phyloP scores from a whole-genome alignment of 2,888 invertebrate genomes.

The Oligia latruncula region DNA sequence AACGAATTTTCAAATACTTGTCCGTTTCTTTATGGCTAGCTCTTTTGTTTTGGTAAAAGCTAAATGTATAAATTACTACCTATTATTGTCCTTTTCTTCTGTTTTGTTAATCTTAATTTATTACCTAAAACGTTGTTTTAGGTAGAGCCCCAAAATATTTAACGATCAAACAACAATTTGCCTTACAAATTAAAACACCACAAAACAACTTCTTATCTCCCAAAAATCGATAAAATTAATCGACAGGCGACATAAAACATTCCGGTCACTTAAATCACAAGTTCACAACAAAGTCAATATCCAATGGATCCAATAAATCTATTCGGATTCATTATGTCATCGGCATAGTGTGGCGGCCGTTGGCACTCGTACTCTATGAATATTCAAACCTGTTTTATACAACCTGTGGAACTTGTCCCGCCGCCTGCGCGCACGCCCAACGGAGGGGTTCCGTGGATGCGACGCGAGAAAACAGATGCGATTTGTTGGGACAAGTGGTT shows the following conservation, averaged over 20 bases:
- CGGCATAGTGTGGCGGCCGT: conserved; percentile 79
- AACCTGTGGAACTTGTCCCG: conserved; percentile 74
- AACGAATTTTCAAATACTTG: background rate
- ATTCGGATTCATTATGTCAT: conserved; percentile 84
- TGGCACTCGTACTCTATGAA: conserved; percentile 80
- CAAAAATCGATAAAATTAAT: conserved; percentile 34
- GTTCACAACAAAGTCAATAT: conserved; percentile 67
- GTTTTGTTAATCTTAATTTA: background rate
- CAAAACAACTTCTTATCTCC: conserved; percentile 1
- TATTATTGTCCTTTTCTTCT: background rate
- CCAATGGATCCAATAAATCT: conserved; percentile 77
- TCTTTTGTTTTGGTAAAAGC: background rate
- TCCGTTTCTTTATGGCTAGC: background rate
- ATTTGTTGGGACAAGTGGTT: conserved; percentile 48
- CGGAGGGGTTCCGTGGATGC: conserved; percentile 62
- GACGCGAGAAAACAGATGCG: conserved; percentile 61
- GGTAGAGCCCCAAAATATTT: background rate
- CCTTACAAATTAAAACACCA: conserved; percentile 26
- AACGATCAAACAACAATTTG: conserved; percentile 8
- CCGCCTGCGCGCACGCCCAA: conserved; percentile 61
- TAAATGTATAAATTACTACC: background rate
- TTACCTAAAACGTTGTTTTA: background rate
- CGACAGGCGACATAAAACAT: conserved; percentile 20
- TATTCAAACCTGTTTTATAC: conserved; percentile 82
- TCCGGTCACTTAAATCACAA: conserved; percentile 47